These are phyloP conservation scores for Tuberolachnus salignus DNA, from an alignment of 2,888 invertebrate species.

Conservation along the genomic window DNA sequence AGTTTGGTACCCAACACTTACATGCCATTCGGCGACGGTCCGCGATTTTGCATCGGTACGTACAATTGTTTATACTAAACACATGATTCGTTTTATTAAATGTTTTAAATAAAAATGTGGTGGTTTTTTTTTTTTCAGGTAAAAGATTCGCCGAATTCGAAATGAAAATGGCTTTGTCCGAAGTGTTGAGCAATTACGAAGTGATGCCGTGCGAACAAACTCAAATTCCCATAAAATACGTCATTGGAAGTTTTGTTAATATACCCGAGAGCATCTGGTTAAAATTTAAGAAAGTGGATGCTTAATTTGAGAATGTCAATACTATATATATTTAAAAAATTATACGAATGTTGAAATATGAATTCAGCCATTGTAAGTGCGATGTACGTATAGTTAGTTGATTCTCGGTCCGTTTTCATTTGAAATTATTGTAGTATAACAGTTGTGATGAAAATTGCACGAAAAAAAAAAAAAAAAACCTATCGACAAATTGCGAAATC, in stretches of 20 bases:
- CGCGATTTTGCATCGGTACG: conserved; percentile 60
- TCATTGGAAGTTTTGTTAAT: conserved; percentile 55
- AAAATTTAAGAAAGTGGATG: conserved; percentile 16
- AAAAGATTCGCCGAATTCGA: conserved; percentile 47
- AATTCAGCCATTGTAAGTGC: too few relatives aligned
- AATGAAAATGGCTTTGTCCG: conserved; percentile 55
- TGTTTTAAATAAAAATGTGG: not conserved
- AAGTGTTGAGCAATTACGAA: conserved; percentile 50
- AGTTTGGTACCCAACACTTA: conserved; percentile 59
- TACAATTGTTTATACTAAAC: not conserved
- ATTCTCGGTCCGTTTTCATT: too few relatives aligned
- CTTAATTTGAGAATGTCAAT: not conserved
- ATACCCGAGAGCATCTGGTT: conserved; percentile 50
- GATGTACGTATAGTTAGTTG: too few relatives aligned
- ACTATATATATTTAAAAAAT: too few relatives aligned
- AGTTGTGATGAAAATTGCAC: too few relatives aligned
- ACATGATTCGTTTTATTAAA: not conserved
- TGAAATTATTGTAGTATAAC: too few relatives aligned
- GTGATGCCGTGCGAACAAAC: conserved; percentile 48
- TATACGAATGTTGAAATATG: too few relatives aligned
- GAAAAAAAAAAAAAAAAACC: too few relatives aligned
- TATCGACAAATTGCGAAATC: too few relatives aligned
- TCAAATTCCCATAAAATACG: conserved; percentile 48
- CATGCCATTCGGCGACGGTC: conserved; percentile 61
- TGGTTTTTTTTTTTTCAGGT: conserved; percentile 4